These are phyloP conservation scores for Troilus luridus DNA, from an alignment of 2,888 invertebrate species.

Conservation along the genomic window DNA sequence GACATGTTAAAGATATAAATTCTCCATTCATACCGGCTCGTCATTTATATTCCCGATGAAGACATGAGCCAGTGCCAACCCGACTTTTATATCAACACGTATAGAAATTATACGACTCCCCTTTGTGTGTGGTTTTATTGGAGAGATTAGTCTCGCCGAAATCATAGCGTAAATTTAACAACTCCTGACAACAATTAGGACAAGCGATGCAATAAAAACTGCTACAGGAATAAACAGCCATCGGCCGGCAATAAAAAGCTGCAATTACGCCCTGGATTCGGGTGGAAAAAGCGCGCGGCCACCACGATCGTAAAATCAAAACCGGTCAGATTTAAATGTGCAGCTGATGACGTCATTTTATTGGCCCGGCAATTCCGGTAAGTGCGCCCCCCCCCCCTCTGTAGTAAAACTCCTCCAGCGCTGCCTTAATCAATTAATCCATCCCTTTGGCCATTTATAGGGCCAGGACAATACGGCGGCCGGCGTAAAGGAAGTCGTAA, in stretches of 20 bases:
- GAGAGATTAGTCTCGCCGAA: constrained; percentile 34
- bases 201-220: constrained; percentile 18
- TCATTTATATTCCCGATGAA: not conserved
- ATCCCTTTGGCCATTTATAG: constrained; percentile 51
- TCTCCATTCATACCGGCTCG: too few relatives aligned
- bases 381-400: constrained; percentile 22
- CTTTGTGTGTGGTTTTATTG: not conserved
- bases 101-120: not conserved
- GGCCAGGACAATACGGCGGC: constrained; percentile 45
- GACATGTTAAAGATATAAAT: too few relatives aligned
- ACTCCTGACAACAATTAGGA: constrained; percentile 24
- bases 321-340: constrained; percentile 52
- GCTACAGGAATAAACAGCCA: constrained; percentile 38
- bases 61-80: not conserved
- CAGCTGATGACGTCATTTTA: constrained; percentile 54
- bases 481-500: constrained; percentile 49
- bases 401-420: constrained; percentile 45
- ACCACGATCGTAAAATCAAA: constrained; percentile 48
- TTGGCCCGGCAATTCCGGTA: constrained; percentile 43
- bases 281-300: constrained; percentile 9
- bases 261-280: not conserved
- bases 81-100: not conserved
- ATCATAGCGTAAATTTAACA: constrained; percentile 47
- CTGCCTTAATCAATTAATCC: constrained; percentile 55
- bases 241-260: constrained; percentile 29